Evolutionary conservation across 2,797 vertebrate genomes (phyloP), one percentile per base, ranked within the genome.

Genomic region (Lates japonicus): DNA sequence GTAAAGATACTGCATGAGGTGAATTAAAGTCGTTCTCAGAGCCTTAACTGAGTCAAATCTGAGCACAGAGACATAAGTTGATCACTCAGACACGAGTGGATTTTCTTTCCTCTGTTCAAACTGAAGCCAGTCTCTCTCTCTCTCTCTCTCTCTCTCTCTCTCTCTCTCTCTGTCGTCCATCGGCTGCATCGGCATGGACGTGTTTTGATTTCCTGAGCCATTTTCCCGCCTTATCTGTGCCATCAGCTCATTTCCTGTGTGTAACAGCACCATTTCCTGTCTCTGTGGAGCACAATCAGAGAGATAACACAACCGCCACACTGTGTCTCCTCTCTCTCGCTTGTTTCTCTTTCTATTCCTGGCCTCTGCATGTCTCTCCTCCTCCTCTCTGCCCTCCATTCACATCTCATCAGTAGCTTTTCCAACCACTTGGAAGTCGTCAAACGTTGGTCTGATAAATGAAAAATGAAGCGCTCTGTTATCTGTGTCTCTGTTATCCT

Each of bases 171-270:
- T 16, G n/a, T 25, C 5, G 54, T 42, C 52, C 44, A 44, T 52
- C 19, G 29, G 71, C 68, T 81, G 60, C 64, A 54, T 68, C 35
- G 13, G 12, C 44, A 1, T 41, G 29, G 51, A 54, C 74, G 87
- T 90, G 83, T 90, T 87, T 75, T 80, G 55, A 85, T 88, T 92
- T 91, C 85, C 68, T 49, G 82, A 83, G 66, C 20, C 25, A 61
- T 89, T 89, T 88, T 76, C 70, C 63, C 20, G 22, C 73, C 85
- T 79, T 85, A 86, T 92, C 86, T 44, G 19, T 7, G 20, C 73
- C 82, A 91, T 93, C 88, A 64, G 70, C 75, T 67, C 68, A 73
- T 86, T 91, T 93, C 87, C 89, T 80, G 76, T 78, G 68, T 81
- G 68, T 81, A 83, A 70, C 70, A 14, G 66, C 70, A 48, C 52